Conservation (phyloP, 1,140 invertebrate genomes). For the Elysia chlorotica region DNA sequence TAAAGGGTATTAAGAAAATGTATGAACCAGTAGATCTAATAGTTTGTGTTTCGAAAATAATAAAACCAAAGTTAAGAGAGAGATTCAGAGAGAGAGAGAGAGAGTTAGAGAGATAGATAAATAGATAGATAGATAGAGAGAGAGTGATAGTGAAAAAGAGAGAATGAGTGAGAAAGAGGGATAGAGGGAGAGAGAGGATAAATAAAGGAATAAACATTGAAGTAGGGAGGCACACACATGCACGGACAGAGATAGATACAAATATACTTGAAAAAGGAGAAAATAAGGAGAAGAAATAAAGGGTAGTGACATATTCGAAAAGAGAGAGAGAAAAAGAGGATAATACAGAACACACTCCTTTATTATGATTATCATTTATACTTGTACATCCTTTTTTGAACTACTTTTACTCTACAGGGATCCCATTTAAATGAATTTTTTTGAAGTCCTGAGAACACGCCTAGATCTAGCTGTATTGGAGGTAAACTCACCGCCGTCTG, state of each 20-base stretch:
- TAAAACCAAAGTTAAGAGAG: too few species aligned
- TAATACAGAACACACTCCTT: neutral
- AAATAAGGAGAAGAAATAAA: neutral
- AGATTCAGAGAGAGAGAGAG: neutral
- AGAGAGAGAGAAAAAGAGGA: neutral
- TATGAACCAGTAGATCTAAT: too few species aligned
- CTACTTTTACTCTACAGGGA: too few species aligned
- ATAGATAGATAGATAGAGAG: slow-evolving; percentile 4
- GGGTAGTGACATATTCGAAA: too few species aligned
- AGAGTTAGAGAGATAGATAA: neutral
- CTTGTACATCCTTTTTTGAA: too few species aligned
- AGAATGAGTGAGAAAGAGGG: neutral
- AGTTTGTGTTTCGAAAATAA: too few species aligned
- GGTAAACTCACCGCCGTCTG: slow-evolving; percentile 50
- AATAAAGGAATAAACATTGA: neutral
- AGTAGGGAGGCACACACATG: neutral
- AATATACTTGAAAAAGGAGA: neutral
- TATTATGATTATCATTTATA: too few species aligned
- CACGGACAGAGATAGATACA: neutral
- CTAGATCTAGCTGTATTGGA: too few species aligned
- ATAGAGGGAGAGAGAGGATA: neutral
- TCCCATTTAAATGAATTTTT: too few species aligned
- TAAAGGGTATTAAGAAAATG: too few species aligned
- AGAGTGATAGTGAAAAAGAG: neutral
- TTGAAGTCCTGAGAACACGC: too few species aligned